Conservation (phyloP, 2,888 invertebrate species). For the Pherbina coryleti region DNA sequence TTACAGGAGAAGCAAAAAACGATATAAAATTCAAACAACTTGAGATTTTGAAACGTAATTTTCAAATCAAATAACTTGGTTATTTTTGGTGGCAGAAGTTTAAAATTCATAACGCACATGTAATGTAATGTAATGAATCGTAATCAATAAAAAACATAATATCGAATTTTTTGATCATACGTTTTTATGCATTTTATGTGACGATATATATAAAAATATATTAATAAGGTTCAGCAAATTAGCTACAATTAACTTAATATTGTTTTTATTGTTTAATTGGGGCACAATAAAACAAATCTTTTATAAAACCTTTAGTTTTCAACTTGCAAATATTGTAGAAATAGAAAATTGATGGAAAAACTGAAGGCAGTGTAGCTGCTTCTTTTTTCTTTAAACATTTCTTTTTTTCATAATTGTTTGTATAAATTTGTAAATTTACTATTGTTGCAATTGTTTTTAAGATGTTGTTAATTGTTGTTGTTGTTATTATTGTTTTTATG, state of each 20-base stretch:
- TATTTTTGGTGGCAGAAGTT: no score
- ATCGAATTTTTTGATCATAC: no score
- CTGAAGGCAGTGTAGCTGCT: constrained; percentile 33
- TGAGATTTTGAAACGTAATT: no score
- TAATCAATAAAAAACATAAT: no score
- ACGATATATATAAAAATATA: not conserved
- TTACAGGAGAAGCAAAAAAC: no score
- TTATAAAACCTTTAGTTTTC: not conserved
- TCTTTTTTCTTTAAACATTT: not conserved
- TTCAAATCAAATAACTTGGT: no score
- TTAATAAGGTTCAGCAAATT: not conserved
- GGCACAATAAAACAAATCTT: not conserved
- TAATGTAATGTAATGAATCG: no score
- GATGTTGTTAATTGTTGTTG: not conserved
- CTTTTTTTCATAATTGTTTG: not conserved
- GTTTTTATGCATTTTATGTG: no score
- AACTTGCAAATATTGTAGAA: constrained; percentile 5
- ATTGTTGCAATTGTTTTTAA: constrained; percentile 19
- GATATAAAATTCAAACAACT: no score
- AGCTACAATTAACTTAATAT: constrained; percentile 7
- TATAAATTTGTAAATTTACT: constrained; percentile 24
- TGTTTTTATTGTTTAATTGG: not conserved
- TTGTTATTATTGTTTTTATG: not conserved
- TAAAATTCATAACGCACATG: no score
- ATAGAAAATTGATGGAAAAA: not conserved